A percentile compares a stretch with the other conserved stretches of the same genome.
phyloP scores from a whole-genome alignment of 2,113 vertebrate genomes.

The Heterotis niloticus region DNA sequence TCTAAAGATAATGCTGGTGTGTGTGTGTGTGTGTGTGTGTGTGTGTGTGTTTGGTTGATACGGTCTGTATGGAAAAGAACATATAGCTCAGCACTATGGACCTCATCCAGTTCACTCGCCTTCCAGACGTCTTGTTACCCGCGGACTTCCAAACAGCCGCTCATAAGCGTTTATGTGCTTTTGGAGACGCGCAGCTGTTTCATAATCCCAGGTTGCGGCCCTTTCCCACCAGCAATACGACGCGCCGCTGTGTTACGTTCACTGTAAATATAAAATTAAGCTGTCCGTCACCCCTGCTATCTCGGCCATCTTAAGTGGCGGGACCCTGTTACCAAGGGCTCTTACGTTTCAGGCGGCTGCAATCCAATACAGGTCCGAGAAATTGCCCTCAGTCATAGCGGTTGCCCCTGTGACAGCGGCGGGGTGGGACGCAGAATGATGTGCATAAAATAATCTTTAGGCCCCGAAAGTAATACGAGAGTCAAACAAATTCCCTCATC shows the following conservation, averaged over 20 bases:
- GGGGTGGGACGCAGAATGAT: no score
- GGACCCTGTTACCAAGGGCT: constrained; percentile 63
- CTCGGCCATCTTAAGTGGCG: constrained; percentile 69
- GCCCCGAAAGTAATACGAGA: no score
- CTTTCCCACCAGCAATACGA: constrained; percentile 37
- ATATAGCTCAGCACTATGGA: background rate
- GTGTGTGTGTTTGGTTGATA: background rate
- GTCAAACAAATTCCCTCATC: no score
- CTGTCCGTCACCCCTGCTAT: constrained; percentile 60
- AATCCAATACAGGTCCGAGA: constrained; percentile 65
- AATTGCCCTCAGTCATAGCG: constrained; percentile 58
- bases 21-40: background rate
- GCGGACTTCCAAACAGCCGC: background rate
- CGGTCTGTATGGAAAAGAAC: background rate
- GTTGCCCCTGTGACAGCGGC: constrained; percentile 56
- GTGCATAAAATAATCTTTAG: no score
- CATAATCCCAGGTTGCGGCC: background rate
- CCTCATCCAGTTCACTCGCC: background rate
- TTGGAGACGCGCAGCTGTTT: background rate
- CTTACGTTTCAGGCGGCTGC: constrained; percentile 65
- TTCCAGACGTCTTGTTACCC: background rate
- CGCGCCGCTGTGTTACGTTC: constrained; percentile 47
- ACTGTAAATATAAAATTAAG: constrained; percentile 62
- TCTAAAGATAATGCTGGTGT: background rate
- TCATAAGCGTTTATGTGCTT: constrained; percentile 5